Evolutionary conservation across 2,113 vertebrate genomes (phyloP), one percentile per base, ranked within the genome.

Genomic region (Calonectris borealis): DNA sequence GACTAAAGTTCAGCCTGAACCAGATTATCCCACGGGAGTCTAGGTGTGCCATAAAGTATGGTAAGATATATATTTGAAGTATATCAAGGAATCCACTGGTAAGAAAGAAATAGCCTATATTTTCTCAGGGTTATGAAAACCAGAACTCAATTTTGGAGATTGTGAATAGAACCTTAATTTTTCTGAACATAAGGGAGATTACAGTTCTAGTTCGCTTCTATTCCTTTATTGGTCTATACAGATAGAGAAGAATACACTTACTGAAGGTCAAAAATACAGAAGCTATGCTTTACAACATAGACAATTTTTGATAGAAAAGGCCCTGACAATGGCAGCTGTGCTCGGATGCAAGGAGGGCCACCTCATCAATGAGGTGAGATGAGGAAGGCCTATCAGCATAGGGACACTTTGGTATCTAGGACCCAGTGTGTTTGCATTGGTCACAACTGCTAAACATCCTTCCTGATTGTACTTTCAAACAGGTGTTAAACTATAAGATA

Each of bases 121-220:
- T 66, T 90, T 73, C 25, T 70, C 22, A 51, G 14, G 5, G 26
- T 73, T 90, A 70, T 48, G 32, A 73, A 77, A 92, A 58, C 5
- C 61, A 76, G 25, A 3, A 10, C 4, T 54, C 6, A 20, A 0
- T 77, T 94, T 65, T 32, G 29, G 31, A 77, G 21, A 58, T 4
- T 92, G 44, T 48, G 16, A 73, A 40, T 9, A 55, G 22, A 68
- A 46, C 19, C 2, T 55, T 40, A 40, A 48, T 69, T 77, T 70
- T 29, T 44, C 36, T 1, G 3, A 49, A 4, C 9, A 15, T 2
- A 84, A 55, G 1, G 9, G 17, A 19, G 6, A 70, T 40, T 77
- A 22, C 40, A n/a, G 1, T 54, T 77, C 49, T 29, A 49, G 8
- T 52, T 77, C 0, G 0, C 8, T 21, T 61, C 16, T 40, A 9